Evolutionary conservation across 2,113 vertebrate species (phyloP), one percentile per base, ranked within the genome.

Genomic region (Cephalopholis sonnerati): DNA sequence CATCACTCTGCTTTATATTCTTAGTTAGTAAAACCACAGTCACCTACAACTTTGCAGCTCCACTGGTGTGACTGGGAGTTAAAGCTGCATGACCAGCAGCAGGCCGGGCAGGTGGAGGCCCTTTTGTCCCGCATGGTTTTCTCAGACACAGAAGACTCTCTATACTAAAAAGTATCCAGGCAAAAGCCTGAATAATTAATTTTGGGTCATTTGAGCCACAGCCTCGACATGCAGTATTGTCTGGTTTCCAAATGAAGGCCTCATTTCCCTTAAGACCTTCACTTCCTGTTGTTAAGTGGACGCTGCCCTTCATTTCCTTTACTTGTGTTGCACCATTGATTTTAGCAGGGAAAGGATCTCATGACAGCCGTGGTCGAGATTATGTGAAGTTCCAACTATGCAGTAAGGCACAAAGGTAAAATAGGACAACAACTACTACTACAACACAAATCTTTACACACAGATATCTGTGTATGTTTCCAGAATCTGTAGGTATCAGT

Each of bases 21-120:
- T 25, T 11, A 55, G 69, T 67, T 67, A 76, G 27, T 72, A 22
- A 50, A 81, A 74, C 74, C 66, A 68, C 58, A 65, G 24, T 24
- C 67, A 58, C 68, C 54, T 36, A 32, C 41, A 12, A 54, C 65
- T 22, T 29, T 36, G 48, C 65, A 68, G 77, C 57, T 39, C 16
- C 32, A 32, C 32, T 20, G 41, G 27, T 46, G n/a, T 0, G 39
- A 58, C 39, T 3, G 55, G 16, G 66, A 55, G 51, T 32, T 46
- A 4, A 24, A 80, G 9, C 32, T 13, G 17, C 65, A 41, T 16
- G 20, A 25, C 0, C 20, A 25, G 55, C 1, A 32, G 53, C 59
- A n/a, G 18, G 29, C 39, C 9, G 2, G 13, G 1, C 20, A n/a
- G 77, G 24, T 11, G 17, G 44, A 18, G 7, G 46, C 16, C 0